Evolutionary conservation across 2,888 invertebrate genomes (phyloP), one percentile per base, ranked within the genome.

Genomic region (Hirtodrosophila histrioides): DNA sequence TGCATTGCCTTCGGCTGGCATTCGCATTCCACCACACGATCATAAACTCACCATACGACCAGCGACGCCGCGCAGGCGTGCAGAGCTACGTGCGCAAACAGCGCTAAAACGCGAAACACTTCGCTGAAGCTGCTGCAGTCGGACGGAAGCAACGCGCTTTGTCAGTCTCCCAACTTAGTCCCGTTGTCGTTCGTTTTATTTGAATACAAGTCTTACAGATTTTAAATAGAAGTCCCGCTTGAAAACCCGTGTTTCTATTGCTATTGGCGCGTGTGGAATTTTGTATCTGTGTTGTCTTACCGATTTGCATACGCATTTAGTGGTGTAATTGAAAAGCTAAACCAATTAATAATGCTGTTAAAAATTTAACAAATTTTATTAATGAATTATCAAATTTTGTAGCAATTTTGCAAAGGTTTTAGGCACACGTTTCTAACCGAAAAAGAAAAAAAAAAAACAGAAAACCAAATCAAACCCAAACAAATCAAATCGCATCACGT

Each of bases 111-210:
- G 62, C 68, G 64, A 84, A 80, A 82, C 89, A 89, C 84, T 89
- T 88, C 76, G 83, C 69, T 89, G 79, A 76, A 90, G 85, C 88
- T 80, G 86, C 78, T 90, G 84, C 75, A 88, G 84, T 79, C 75
- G 89, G 84, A 88, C 89, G 85, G 82, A 89, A 88, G 88, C 81
- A 78, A 68, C 78, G 80, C 87, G 78, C 84, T 78, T 71, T 60
- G 67, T 55, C 39, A 39, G 33, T 55, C 62, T 58, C 54, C 56
- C 29, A 40, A 64, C 43, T 57, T 63, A 31, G 39, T 58, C 48
- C 45, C 64, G 63, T 62, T 44, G 46, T 41, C 33, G 40, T 41
- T 31, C 37, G 44, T 49, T 5, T 27, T 39, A 39, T 17, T 48
- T 36, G 7, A 3, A 12, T 33, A 8, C 10, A 60, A 61, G 43